Evolutionary conservation across 2,797 vertebrate genomes (phyloP).

Genomic region (Coreius guichenoti): DNA sequence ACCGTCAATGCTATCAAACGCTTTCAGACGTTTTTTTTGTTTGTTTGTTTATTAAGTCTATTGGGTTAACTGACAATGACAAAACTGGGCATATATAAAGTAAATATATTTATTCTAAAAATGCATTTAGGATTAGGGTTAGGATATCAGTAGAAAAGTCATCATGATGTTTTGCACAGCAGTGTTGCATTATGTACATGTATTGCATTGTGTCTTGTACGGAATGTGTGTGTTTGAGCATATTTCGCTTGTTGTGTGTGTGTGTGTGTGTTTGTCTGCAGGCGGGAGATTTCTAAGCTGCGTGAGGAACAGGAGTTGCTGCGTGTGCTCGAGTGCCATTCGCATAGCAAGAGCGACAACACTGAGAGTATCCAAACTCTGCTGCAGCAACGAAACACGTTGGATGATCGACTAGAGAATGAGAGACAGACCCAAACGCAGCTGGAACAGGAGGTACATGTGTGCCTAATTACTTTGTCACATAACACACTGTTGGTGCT

Average conservation of each 20-base stretch:
- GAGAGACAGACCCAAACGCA: constrained; percentile 73
- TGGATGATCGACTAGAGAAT: constrained; percentile 71
- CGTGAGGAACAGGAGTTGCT: constrained; percentile 78
- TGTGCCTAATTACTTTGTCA: neutral
- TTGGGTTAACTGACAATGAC: neutral
- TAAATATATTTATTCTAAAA: neutral
- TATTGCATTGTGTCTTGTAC: neutral
- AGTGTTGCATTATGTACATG: neutral
- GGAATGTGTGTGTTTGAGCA: neutral
- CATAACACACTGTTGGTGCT: neutral
- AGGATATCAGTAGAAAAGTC: neutral
- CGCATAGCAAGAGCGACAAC: constrained; percentile 72
- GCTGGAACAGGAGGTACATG: constrained; percentile 79
- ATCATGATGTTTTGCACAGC: neutral
- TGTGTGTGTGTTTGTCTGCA: constrained; percentile 52
- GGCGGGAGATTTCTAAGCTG: constrained; percentile 80
- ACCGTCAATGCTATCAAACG: neutral
- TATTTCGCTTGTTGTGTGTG: neutral
- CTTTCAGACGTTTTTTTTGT: neutral
- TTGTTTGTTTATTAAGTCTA: neutral
- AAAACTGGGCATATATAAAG: neutral
- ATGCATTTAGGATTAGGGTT: neutral
- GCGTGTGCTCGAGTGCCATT: constrained; percentile 66
- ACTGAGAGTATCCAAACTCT: constrained; percentile 70
- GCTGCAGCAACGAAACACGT: constrained; percentile 72